Evolutionary conservation across 2,888 invertebrate genomes (phyloP).

Genomic region (Caenorhabditis sp.): DNA sequence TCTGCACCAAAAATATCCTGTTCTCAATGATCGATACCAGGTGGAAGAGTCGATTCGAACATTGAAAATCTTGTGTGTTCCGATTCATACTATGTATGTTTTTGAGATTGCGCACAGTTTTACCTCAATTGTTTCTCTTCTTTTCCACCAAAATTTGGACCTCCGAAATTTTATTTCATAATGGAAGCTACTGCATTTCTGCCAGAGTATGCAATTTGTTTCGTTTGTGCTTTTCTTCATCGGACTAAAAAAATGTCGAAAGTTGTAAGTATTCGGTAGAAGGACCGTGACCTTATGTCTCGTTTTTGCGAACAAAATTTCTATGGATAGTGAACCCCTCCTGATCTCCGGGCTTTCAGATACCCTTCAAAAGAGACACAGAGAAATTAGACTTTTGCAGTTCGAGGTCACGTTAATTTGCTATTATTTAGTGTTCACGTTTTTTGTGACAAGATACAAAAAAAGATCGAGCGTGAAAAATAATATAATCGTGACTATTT

Average conservation of each 20-base stretch:
- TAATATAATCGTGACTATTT: too few relatives aligned
- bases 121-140: slow-evolving; percentile 11
- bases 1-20: slow-evolving; percentile 9
- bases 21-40: slow-evolving; percentile 16
- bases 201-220: slow-evolving; percentile 17
- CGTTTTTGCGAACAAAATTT: too few relatives aligned
- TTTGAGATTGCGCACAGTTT: slow-evolving; percentile 13
- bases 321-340: too few relatives aligned
- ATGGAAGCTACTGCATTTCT: slow-evolving; percentile 11
- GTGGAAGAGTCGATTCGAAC: slow-evolving; percentile 19
- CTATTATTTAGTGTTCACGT: too few relatives aligned
- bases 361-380: too few relatives aligned
- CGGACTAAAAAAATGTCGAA: slow-evolving; percentile 11
- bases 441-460: too few relatives aligned
- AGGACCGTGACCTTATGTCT: too few relatives aligned
- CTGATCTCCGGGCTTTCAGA: too few relatives aligned
- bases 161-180: slow-evolving; percentile 18
- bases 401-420: too few relatives aligned
- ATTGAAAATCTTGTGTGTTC: slow-evolving; percentile 6
- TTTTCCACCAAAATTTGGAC: slow-evolving; percentile 2
- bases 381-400: too few relatives aligned
- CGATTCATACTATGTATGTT: slow-evolving; percentile 22
- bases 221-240: slow-evolving; percentile 7
- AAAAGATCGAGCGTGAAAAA: too few relatives aligned
- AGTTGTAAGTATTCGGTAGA: too few relatives aligned